Evolutionary conservation across 2,888 invertebrate genomes (phyloP), one percentile per base, ranked within the genome.

Genomic region (Rhodophaea formosa): DNA sequence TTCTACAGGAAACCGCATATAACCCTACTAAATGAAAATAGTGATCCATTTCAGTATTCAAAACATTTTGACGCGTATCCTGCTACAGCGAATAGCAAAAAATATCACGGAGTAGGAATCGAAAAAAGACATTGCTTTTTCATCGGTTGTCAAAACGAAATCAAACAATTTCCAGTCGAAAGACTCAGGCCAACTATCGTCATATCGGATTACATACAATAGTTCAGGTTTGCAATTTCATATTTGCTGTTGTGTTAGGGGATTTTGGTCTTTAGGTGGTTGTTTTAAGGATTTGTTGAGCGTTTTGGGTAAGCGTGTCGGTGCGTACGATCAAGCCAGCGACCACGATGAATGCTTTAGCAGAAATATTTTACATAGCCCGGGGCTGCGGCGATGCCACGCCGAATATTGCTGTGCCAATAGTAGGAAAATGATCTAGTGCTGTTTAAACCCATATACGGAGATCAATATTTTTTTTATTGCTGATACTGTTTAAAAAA

Each of bases 331-430:
- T 88, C 86, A 80, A 84, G 80, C 84, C 68, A 70, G 77, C 88
- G 88, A 89, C 89, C 89, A 87, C 88, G 87, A 88, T 88, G 91
- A 89, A 90, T 88, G 91, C 88, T 88, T 86, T 86, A 85, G 85
- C 85, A 88, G 91, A 90, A 91, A 91, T 91, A 91, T 91, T 91
- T 90, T 89, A 89, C 90, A 89, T 86, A 71, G 88, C 91, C 87
- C 68, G 80, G 76, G 86, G 90, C 88, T 75, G 58, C 78, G 78
- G 75, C 80, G 78, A 77, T 79, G 82, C 84, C 79, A 79, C 77
- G 77, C 84, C 76, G 88, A 86, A 88, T 82, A 85, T 86, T 84
- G 86, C 80, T 84, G 87, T 88, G 88, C 88, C 89, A 89, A 89
- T 87, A 86, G 75, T 75, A 80, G 71, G 64, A 77, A 75, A 83